phyloP scores from a whole-genome alignment of 2,888 invertebrate genomes.

The Lydus trimaculatus region DNA sequence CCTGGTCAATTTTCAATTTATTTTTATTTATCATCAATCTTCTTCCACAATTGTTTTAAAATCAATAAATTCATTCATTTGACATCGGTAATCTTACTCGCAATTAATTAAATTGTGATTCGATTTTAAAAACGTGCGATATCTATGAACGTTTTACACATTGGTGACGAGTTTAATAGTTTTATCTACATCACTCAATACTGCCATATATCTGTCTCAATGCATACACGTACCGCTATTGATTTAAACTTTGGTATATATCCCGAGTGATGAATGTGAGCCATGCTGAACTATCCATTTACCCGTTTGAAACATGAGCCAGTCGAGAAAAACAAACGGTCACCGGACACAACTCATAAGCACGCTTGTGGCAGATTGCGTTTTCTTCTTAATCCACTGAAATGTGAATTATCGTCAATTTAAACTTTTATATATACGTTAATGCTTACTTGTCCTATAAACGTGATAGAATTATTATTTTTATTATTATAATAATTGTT shows the following conservation, averaged over 20 bases:
- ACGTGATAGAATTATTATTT: neutral
- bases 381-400: slow-evolving; percentile 51
- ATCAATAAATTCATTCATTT: neutral
- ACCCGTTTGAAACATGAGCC: slow-evolving; percentile 53
- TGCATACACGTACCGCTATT: slow-evolving; percentile 54
- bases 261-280: slow-evolving; percentile 57
- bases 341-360: slow-evolving; percentile 56
- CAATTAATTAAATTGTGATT: slow-evolving; percentile 9
- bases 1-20: neutral
- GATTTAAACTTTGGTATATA: slow-evolving; percentile 59
- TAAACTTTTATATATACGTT: slow-evolving; percentile 49
- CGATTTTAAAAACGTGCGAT: slow-evolving; percentile 29
- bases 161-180: slow-evolving; percentile 55
- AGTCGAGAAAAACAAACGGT: slow-evolving; percentile 55
- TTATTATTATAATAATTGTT: too few relatives aligned
- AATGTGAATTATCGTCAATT: slow-evolving; percentile 56
- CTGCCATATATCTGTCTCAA: slow-evolving; percentile 52
- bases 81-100: neutral
- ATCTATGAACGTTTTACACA: slow-evolving; percentile 50
- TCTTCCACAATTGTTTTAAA: neutral
- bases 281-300: slow-evolving; percentile 54
- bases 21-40: neutral
- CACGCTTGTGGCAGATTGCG: slow-evolving; percentile 53
- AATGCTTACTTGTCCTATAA: neutral
- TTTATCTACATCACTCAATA: slow-evolving; percentile 55